phyloP scores from a whole-genome alignment of 2,797 vertebrate genomes.

The Distichodus sexfasciatus region DNA sequence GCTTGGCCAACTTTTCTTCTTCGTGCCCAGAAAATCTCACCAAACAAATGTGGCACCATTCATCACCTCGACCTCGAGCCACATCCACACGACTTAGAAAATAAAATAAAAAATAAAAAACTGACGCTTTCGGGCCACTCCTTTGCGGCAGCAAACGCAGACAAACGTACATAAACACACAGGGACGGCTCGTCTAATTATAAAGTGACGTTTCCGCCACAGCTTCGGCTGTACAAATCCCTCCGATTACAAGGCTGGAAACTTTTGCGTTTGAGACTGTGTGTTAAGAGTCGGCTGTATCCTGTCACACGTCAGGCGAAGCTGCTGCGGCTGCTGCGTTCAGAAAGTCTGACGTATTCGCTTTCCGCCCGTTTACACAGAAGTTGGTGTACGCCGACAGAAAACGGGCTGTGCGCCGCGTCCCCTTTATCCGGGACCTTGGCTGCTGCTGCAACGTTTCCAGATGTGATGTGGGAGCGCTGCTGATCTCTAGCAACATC shows the following conservation, averaged over 20 bases:
- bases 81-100: slow-evolving; percentile 11
- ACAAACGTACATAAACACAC: slow-evolving; percentile 10
- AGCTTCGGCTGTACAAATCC: slow-evolving; percentile 36
- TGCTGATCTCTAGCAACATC: slow-evolving; percentile 24
- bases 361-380: background rate
- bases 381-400: background rate
- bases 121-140: slow-evolving; percentile 47
- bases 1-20: slow-evolving; percentile 9
- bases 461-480: slow-evolving; percentile 76
- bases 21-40: slow-evolving; percentile 6
- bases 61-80: slow-evolving; percentile 23
- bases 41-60: background rate
- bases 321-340: background rate
- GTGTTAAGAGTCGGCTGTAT: background rate
- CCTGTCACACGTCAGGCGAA: background rate
- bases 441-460: slow-evolving; percentile 74
- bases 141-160: slow-evolving; percentile 14
- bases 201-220: background rate
- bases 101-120: too few species aligned
- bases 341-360: slow-evolving; percentile 7
- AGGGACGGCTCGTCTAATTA: slow-evolving; percentile 5
- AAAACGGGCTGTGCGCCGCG: slow-evolving; percentile 19
- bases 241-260: slow-evolving; percentile 11
- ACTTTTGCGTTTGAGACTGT: background rate
- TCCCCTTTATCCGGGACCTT: slow-evolving; percentile 62